Conservation (phyloP, 2,113 vertebrate species). For the Cnemophilus loriae region DNA sequence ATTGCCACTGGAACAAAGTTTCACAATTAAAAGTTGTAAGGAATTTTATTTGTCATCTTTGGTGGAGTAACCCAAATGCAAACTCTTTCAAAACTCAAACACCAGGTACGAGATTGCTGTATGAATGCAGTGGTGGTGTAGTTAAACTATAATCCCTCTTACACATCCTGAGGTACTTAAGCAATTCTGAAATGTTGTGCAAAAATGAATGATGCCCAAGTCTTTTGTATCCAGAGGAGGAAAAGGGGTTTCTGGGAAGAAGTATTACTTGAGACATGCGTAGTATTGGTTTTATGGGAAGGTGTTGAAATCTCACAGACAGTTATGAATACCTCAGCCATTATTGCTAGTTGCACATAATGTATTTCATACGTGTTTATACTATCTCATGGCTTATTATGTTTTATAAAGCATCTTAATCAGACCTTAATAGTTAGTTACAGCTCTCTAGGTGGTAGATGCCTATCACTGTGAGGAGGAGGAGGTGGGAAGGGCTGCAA, state of each 20-base stretch:
- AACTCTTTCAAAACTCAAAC: not conserved
- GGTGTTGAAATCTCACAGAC: slow-evolving; percentile 14
- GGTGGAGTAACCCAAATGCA: not conserved
- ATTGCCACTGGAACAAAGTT: not conserved
- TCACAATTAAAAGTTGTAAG: not conserved
- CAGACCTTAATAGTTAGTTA: slow-evolving; percentile 18
- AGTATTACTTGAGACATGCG: not conserved
- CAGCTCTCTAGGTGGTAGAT: slow-evolving; percentile 37
- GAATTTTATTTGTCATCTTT: not conserved
- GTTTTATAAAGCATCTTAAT: slow-evolving; percentile 13
- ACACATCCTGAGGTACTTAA: not conserved
- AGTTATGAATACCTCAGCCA: not conserved
- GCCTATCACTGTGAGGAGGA: not conserved
- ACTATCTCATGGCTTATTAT: not conserved
- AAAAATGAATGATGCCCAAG: not conserved
- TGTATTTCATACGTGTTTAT: slow-evolving; percentile 3
- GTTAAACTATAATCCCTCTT: not conserved
- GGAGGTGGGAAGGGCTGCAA: not conserved
- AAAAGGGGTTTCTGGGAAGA: not conserved
- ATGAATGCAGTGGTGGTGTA: not conserved
- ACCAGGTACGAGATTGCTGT: not conserved
- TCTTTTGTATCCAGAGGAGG: not conserved
- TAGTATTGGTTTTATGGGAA: not conserved
- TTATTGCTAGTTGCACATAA: not conserved
- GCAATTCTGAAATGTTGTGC: not conserved